These are phyloP conservation scores for Drosophila baimaii DNA, from an alignment of 1,140 invertebrate species.

Conservation along the genomic window DNA sequence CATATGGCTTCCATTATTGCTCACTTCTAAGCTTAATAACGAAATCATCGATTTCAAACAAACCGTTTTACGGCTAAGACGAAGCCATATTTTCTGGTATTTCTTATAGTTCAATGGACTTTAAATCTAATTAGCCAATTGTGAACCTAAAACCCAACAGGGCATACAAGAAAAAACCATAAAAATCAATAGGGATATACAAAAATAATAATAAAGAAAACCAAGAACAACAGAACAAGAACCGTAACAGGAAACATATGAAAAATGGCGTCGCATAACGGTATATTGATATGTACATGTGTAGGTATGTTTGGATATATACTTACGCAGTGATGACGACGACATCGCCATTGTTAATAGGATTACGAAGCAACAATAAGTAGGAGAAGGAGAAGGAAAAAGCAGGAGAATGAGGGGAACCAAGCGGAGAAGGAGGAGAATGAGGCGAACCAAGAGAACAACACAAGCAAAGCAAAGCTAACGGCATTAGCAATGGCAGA, in stretches of 20 bases:
- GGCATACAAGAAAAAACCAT: background rate
- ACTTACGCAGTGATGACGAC: constrained; percentile 54
- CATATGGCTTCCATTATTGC: constrained; percentile 3
- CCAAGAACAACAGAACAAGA: constrained; percentile 1
- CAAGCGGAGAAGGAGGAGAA: background rate
- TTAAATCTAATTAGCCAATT: constrained; percentile 58
- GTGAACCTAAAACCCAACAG: constrained; percentile 6
- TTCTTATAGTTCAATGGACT: constrained; percentile 54
- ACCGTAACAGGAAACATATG: constrained; percentile 42
- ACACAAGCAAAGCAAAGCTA: constrained; percentile 58
- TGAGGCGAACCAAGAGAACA: constrained; percentile 21
- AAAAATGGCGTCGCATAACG: constrained; percentile 67
- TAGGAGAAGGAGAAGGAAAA: constrained; percentile 11
- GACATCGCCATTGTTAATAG: constrained; percentile 75
- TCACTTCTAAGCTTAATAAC: background rate
- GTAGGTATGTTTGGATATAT: constrained; percentile 25
- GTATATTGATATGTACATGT: constrained; percentile 26
- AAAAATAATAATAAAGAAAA: constrained; percentile 10
- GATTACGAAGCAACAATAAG: constrained; percentile 71
- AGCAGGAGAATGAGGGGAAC: constrained; percentile 1
- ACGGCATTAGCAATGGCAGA: constrained; percentile 75
- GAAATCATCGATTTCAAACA: constrained; percentile 2
- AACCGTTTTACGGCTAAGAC: background rate
- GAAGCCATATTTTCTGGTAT: constrained; percentile 30
- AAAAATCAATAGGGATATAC: constrained; percentile 35